phyloP scores from a whole-genome alignment of 2,113 vertebrate species.

The Antechinus flavipes region DNA sequence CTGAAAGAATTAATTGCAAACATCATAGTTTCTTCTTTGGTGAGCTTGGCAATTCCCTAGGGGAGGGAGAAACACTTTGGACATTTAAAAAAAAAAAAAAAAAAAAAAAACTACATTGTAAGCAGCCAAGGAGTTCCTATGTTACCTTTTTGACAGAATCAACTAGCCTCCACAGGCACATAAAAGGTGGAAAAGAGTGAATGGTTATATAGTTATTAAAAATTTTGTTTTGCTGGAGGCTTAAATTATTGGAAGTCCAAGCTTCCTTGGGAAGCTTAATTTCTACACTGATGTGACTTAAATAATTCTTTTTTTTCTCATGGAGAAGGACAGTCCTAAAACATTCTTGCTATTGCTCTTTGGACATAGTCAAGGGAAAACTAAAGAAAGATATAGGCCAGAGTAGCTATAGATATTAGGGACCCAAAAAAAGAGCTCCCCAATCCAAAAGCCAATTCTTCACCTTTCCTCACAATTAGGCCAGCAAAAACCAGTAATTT shows the following conservation, averaged over 20 bases:
- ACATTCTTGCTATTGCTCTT: not conserved
- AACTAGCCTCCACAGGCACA: not conserved
- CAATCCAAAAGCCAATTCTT: not conserved
- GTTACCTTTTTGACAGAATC: not conserved
- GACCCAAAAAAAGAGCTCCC: not conserved
- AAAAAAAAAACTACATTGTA: not conserved
- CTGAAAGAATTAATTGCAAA: slow-evolving; percentile 48
- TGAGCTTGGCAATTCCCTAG: not conserved
- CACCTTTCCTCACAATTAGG: not conserved
- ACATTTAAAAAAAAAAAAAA: not conserved
- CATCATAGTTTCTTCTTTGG: not conserved
- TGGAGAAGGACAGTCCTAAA: not conserved
- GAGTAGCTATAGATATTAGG: not conserved
- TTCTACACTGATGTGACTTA: not conserved
- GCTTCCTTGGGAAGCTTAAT: not conserved
- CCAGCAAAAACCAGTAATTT: not conserved
- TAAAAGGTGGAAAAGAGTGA: not conserved
- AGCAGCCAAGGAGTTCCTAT: not conserved
- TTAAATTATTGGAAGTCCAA: not conserved
- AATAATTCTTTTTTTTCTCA: not conserved
- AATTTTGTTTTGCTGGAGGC: not conserved
- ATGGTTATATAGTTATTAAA: not conserved
- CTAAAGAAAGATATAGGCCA: not conserved
- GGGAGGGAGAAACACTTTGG: too few relatives aligned
- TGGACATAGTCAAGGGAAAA: not conserved